Evolutionary conservation across 2,888 invertebrate genomes (phyloP).

Genomic region (Branchipolynoe longqiensis): DNA sequence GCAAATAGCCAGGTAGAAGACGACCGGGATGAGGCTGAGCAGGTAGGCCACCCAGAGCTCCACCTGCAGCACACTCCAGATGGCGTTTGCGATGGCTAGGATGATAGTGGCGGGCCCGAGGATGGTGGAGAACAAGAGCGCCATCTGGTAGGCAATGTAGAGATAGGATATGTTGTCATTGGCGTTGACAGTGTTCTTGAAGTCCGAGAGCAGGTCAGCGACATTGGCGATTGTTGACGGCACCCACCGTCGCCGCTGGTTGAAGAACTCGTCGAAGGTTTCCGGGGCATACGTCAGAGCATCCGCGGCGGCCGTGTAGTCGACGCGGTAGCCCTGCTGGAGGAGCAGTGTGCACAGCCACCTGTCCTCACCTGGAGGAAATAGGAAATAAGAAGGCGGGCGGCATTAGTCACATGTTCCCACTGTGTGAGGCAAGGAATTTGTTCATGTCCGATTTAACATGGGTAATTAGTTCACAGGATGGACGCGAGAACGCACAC

Average conservation of each 20-base stretch:
- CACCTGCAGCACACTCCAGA: slow-evolving; percentile 58
- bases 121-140: slow-evolving; percentile 70
- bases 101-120: slow-evolving; percentile 69
- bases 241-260: slow-evolving; percentile 98
- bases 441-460: no score
- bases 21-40: slow-evolving; percentile 68
- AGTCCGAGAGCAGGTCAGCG: slow-evolving; percentile 88
- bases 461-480: no score
- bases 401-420: no score
- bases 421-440: no score
- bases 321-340: slow-evolving; percentile 96
- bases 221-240: slow-evolving; percentile 99
- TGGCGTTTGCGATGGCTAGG: slow-evolving; percentile 68
- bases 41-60: slow-evolving; percentile 59
- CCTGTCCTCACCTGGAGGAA: slow-evolving; percentile 92
- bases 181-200: slow-evolving; percentile 68
- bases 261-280: slow-evolving; percentile 87
- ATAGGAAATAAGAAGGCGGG: neutral
- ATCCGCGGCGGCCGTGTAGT: slow-evolving; percentile 99
- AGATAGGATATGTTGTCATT: slow-evolving; percentile 74
- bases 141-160: slow-evolving; percentile 73
- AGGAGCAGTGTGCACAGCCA: slow-evolving; percentile 98
- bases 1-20: slow-evolving; percentile 71
- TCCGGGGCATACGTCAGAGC: slow-evolving; percentile 99
- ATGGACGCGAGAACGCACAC: no score